Conservation (phyloP, 2,113 vertebrate species). For the Pungitius pungitius region DNA sequence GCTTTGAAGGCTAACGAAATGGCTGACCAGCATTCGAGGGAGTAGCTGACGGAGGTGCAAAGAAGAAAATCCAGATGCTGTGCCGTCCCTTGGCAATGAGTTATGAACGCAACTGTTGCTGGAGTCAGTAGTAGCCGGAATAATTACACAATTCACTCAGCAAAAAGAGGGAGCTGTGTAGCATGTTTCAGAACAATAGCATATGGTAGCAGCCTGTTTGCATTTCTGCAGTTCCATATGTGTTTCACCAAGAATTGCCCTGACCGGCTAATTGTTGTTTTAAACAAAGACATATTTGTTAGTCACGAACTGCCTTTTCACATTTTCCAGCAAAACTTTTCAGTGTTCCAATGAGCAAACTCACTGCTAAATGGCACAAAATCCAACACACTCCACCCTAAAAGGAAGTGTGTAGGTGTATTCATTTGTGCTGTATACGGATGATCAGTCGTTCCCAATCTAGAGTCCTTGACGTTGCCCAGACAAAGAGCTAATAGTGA, state of each 20-base stretch:
- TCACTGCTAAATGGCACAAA: background rate
- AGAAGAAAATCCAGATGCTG: constrained; percentile 47
- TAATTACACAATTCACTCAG: constrained; percentile 38
- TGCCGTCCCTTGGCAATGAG: background rate
- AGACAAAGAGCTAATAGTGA: background rate
- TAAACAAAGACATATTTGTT: background rate
- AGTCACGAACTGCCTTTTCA: background rate
- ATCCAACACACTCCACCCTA: background rate
- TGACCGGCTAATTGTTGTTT: background rate
- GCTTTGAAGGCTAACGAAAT: constrained; percentile 47
- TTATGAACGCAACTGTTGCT: constrained; percentile 42
- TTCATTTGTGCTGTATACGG: background rate
- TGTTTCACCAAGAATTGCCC: background rate
- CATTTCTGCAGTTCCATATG: constrained; percentile 10
- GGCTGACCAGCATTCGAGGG: constrained; percentile 44
- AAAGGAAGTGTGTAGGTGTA: background rate
- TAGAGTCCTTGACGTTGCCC: background rate
- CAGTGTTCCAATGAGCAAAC: background rate
- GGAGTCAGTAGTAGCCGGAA: constrained; percentile 32
- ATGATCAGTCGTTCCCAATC: background rate
- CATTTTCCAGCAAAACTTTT: no score
- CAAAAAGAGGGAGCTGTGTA: background rate
- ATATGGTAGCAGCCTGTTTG: constrained; percentile 18
- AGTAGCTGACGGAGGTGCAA: constrained; percentile 52
- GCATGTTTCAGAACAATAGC: background rate